Conservation (phyloP, 2,797 vertebrate species). For the Merluccius polli region DNA sequence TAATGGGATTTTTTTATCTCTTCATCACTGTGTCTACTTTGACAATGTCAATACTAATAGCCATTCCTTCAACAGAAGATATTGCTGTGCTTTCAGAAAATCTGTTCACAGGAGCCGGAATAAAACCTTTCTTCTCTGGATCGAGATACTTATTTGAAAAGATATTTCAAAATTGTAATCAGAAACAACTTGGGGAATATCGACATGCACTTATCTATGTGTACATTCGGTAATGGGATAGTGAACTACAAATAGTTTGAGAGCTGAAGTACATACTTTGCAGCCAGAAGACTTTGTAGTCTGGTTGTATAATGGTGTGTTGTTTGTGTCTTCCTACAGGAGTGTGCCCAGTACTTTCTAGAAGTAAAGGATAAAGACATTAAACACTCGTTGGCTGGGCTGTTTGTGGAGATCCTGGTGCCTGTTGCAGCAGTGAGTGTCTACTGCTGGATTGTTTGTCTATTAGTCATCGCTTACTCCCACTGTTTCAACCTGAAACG, state of each 20-base stretch:
- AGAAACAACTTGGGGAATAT: background rate
- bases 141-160: background rate
- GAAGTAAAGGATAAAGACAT: constrained; percentile 99
- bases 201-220: background rate
- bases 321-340: constrained; percentile 66
- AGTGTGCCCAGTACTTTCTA: constrained; percentile 98
- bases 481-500: background rate
- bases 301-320: background rate
- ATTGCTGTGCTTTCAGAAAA: background rate
- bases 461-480: background rate
- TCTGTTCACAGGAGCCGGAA: background rate
- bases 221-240: background rate
- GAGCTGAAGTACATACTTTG: background rate
- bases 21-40: background rate
- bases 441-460: constrained; percentile 19
- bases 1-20: background rate
- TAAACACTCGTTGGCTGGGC: constrained; percentile 94
- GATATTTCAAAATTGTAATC: background rate
- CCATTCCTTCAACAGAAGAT: background rate
- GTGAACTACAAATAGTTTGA: background rate
- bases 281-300: background rate
- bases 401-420: constrained; percentile 98
- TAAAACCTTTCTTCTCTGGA: background rate
- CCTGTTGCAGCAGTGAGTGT: constrained; percentile 96
- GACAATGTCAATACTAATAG: background rate